Percentiles rank a stretch among this genome's conserved stretches.
These are phyloP conservation scores for Thryonomys swinderianus DNA, from an alignment of 2,113 vertebrate species.

Conservation along the genomic window DNA sequence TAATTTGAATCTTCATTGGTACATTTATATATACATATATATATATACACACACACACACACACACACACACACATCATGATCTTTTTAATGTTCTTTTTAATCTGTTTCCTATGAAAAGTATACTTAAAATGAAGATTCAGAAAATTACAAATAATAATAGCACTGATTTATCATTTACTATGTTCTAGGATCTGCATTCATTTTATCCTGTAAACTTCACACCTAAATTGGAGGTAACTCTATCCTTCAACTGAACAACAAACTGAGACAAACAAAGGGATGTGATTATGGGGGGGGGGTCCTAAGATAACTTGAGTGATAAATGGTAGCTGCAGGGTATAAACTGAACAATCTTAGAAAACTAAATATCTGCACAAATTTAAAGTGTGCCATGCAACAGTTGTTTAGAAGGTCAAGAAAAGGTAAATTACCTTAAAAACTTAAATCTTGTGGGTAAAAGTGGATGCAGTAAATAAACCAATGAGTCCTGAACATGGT, in stretches of 20 bases:
- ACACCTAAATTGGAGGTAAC: background rate
- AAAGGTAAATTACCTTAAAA: background rate
- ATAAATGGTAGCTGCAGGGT: background rate
- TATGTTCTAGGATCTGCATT: background rate
- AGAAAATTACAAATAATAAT: constrained; percentile 35
- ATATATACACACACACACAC: no score
- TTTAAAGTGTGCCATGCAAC: background rate
- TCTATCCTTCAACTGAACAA: background rate
- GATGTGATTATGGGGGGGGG: background rate
- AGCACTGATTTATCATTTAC: background rate
- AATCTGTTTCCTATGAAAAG: background rate
- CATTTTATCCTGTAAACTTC: background rate
- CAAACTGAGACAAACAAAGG: background rate
- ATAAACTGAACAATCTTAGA: background rate
- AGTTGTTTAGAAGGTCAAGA: background rate
- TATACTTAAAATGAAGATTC: background rate
- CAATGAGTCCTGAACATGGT: background rate
- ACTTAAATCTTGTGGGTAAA: background rate
- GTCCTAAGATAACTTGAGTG: background rate
- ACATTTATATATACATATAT: no score
- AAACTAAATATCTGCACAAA: background rate
- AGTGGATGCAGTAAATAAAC: background rate
- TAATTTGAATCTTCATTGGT: no score
- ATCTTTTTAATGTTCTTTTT: background rate
- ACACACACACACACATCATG: no score